Evolutionary conservation across 2,113 vertebrate species (phyloP), one percentile per base, ranked within the genome.

Genomic region (Lontra canadensis): DNA sequence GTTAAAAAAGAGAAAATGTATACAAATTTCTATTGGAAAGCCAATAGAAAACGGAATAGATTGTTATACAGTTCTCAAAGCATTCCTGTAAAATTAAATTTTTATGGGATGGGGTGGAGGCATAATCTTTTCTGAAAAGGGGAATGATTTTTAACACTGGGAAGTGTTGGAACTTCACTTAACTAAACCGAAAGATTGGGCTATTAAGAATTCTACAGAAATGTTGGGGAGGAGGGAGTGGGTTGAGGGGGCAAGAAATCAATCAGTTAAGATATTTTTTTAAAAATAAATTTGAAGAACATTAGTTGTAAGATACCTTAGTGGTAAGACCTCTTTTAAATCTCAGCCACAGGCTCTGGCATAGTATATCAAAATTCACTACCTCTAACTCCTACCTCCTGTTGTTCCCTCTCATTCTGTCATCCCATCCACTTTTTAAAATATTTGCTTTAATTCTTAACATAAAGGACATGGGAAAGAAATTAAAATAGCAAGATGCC

Each of bases 381-480:
- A 34, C 29, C 13, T 78, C 1, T 88, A 71, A 55, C 21, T 25
- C 25, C 7, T 57, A n/a, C 12, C 31, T 90, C 36, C 74, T 92
- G 18, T 63, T 25, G 3, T 3, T 91, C 15, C 12, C 14, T 36
- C 52, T 29, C 44, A 73, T 18, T 59, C 7, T 82, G 12, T 61
- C 23, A 34, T 69, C 8, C 26, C 14, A 42, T 44, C n/a, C 34
- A 76, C 39, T 88, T 95, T 61, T 44, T 73, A 25, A 44, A 83
- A n/a, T 34, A 25, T 79, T 89, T 89, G 49, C 29, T 89, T 95
- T 94, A 67, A 90, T 73, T 95, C 31, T 96, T n/a, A 89, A 31
- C 7, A 94, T 85, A 11, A 65, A 89, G 13, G 92, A 69, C 12
- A 80, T 49, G 23, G 47, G 23, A 95, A 79, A 23, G 3, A 93